These are phyloP conservation scores for Isichthys henryi DNA, from an alignment of 2,113 vertebrate genomes.

Conservation along the genomic window DNA sequence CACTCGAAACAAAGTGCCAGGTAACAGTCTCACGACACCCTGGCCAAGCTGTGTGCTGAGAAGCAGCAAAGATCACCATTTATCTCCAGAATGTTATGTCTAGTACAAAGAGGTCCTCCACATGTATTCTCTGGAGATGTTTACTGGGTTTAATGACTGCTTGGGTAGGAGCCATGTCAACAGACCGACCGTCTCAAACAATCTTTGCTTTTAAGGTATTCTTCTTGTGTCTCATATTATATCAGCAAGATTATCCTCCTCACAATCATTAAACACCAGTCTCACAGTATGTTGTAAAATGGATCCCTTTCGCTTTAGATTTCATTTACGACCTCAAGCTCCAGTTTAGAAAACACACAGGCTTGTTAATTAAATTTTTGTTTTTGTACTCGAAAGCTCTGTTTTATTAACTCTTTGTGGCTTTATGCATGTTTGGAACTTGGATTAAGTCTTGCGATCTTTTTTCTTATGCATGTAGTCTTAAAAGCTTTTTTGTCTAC, in stretches of 20 bases:
- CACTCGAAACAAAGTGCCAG: not conserved
- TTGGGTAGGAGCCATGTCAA: not conserved
- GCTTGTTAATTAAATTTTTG: not conserved
- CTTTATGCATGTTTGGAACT: not conserved
- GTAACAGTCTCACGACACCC: not conserved
- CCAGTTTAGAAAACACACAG: not conserved
- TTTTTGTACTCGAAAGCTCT: not conserved
- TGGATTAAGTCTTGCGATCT: not conserved
- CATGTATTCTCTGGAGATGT: not conserved
- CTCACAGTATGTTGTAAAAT: not conserved
- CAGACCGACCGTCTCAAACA: not conserved
- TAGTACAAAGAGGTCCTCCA: not conserved
- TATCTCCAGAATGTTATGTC: conserved; percentile 3
- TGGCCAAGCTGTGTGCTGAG: not conserved
- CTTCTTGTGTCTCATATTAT: not conserved
- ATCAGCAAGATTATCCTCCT: not conserved
- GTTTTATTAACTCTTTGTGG: not conserved
- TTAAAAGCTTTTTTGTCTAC: not conserved
- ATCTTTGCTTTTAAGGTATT: not conserved
- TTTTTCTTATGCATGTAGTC: not conserved
- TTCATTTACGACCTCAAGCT: not conserved
- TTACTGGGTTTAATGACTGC: not conserved
- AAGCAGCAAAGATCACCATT: not conserved
- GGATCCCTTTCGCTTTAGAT: not conserved
- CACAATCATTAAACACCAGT: not conserved